Evolutionary conservation across 2,888 invertebrate species (phyloP), one percentile per base, ranked within the genome.

Genomic region (Eristalinus aeneus): DNA sequence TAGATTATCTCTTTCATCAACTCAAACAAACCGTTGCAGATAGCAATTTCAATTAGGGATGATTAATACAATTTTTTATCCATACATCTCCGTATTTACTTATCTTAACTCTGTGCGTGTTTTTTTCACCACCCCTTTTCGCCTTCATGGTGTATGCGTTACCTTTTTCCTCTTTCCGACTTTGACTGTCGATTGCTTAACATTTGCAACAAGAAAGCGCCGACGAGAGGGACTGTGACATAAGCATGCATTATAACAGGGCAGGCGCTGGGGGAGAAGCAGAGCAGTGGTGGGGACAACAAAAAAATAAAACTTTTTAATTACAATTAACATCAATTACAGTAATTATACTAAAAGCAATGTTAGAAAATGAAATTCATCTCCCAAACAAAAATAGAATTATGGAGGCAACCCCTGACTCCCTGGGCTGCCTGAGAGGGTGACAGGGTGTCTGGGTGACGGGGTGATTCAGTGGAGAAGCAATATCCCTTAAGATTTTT

Each of bases 301-400:
- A 34, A 10, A 39, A 58, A 67, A 63, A 69, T 77, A 81, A 69
- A 77, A 82, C 77, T 82, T 86, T 86, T 86, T 86, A 86, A 86
- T 86, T 86, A 86, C 73, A 77, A 86, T 86, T 82, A 82, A 78
- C 86, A 82, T 86, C 86, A 86, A 86, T 86, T 82, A 86, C 69
- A 67, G 77, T 86, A 86, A 86, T 86, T 86, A 82, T 61, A 82
- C 82, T 82, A 82, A 82, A 74, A 86, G 77, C 77, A 74, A 82
- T 77, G 78, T 82, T 74, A 67, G 73, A 74, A 76, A 82, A 86
- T 86, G 82, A 78, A 86, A 86, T 86, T 86, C 82, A 74, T 82
- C 74, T 86, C 61, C 32, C 53, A 78, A 86, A 78, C 56, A 74
- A 74, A 77, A 77, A 74, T 69, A 76, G 64, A 86, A 86, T 86